These are phyloP conservation scores for Baccha elongata DNA, from an alignment of 2,888 invertebrate species.

Conservation along the genomic window DNA sequence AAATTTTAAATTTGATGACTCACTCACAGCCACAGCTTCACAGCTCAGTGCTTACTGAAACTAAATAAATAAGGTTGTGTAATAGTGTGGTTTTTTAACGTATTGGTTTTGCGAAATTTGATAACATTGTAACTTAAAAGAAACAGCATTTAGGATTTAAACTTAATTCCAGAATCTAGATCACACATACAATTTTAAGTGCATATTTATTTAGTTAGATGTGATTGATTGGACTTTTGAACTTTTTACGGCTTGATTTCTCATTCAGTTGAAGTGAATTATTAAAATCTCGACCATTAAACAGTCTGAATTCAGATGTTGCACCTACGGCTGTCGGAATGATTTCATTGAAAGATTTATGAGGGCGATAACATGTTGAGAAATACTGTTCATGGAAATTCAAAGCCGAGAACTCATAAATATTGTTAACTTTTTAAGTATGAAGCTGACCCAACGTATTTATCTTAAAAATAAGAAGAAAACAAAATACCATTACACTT, in stretches of 20 bases:
- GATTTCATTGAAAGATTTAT: background rate
- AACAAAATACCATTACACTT: too few relatives aligned
- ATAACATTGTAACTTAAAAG: background rate
- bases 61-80: too few relatives aligned
- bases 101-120: background rate
- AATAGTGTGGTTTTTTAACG: too few relatives aligned
- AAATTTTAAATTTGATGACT: conserved; percentile 21
- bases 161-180: background rate
- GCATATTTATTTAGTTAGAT: background rate
- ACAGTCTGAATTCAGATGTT: too few relatives aligned
- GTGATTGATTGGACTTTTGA: background rate
- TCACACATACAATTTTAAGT: background rate
- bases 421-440: too few relatives aligned
- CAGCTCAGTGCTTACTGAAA: background rate
- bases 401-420: background rate
- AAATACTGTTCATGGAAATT: background rate
- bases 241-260: too few relatives aligned
- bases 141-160: background rate
- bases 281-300: too few relatives aligned
- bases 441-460: too few relatives aligned
- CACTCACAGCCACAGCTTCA: too few relatives aligned
- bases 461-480: too few relatives aligned
- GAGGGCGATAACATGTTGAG: background rate
- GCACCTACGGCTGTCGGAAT: too few relatives aligned
- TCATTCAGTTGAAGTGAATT: too few relatives aligned